Evolutionary conservation across 2,888 invertebrate species (phyloP), one percentile per base, ranked within the genome.

Genomic region (Brenthis ino): DNA sequence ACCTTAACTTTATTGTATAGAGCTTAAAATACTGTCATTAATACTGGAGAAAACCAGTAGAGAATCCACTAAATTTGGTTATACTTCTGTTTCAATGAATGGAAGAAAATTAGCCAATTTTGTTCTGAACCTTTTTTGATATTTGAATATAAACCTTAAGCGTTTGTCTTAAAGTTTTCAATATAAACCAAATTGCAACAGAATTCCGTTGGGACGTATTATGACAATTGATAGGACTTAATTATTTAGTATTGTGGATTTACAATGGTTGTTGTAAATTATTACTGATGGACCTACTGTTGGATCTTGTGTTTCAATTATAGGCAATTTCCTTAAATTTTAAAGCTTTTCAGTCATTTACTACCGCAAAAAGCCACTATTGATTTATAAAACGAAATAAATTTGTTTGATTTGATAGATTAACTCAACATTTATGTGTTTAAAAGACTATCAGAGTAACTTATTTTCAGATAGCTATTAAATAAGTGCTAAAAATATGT

Each of bases 81-180:
- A 74, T 74, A 75, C 75, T 75, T 72, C 73, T 72, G 74, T 75
- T 72, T 73, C 71, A 69, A 57, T 67, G 64, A 68, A 71, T 69
- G 72, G 66, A 51, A 37, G 37, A 11, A 64, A 64, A 66, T 65
- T 65, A 51, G 57, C 61, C 65, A 70, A 50, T 65, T 63, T 63
- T 54, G 66, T 66, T 16, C 43, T 51, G 53, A 67, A 11, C 57
- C 58, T 54, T 63, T 43, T 57, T 14, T 43, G 67, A 43, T 11
- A 43, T 43, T 33, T 68, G 14, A 82, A 74, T 79, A 70, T 76
- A 12, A 66, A 74, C 75, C 65, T 75, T 84, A 75, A n/a, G 0
- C 0, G 3, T 0, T 13, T 48, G 1, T 16, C 20, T 63, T 0
- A 6, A 70, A 72, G 16, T 53, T 57, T 6, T 1, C 6, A 12